Base-by-base conservation (phyloP, 2,888 invertebrate genomes). In the Physocephala rufipes region DNA sequence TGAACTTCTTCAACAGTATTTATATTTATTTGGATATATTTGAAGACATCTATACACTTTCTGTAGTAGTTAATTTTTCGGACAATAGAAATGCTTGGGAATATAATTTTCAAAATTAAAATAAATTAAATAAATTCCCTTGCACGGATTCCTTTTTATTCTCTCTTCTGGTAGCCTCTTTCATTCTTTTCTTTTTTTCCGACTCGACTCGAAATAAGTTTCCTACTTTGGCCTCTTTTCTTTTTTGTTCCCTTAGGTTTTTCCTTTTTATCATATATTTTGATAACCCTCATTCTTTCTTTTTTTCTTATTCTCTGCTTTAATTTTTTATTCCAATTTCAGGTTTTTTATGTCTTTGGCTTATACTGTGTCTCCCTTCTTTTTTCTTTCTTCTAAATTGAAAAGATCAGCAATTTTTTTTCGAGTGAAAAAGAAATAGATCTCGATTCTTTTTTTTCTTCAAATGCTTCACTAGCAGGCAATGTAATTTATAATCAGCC, bases 401-500 rank as follows among this genome's bases (percentile, higher is more conserved):
- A 15, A 55, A 55, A 55, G 13, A 55, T 55, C 16, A 12, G 9
- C 15, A 24, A 21, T 55, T 55, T 13, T n/a, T n/a, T n/a, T 55
- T 55, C 13, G 7, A 55, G 21, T 15, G 24, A 24, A 26, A 19
- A 36, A 36, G 9, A 36, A 36, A 36, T 7, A 36, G 36, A 36
- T 7, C 5, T 4, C 36, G 36, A 36, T 36, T 36, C 9, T 36
- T 36, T 36, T 36, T 36, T 36, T 36, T 36, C 5, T 9, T 36
- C 36, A 36, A 36, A 36, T 7, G 36, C 36, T 16, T 21, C 61
- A 30, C 43, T 12, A 28, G 5, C 5, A 28, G 24, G 24, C 9
- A n/a, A 26, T 43, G 43, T 30, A 66, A 66, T 66, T 66, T 66
- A 66, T 55, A 36, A 53, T 55, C 53, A 30, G 53, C 21, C 55